A percentile compares a stretch with the other conserved stretches of the same genome.
Evolutionary conservation across 2,797 vertebrate genomes (phyloP).

Genomic region (Chiroxiphia lanceolata): DNA sequence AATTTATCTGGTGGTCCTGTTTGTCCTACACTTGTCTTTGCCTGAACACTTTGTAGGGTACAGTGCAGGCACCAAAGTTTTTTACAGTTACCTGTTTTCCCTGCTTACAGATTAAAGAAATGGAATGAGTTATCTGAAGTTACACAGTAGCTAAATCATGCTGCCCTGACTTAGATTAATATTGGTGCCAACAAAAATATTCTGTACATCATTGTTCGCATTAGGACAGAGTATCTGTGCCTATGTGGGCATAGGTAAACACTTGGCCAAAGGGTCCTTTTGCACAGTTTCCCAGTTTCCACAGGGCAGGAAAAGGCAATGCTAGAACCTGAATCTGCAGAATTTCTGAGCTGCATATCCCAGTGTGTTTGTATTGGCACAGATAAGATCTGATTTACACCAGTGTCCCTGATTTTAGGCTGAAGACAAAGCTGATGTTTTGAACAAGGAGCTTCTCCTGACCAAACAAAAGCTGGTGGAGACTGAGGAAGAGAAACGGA

Average conservation of each 20-base stretch:
- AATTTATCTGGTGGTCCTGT: neutral
- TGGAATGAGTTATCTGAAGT: neutral
- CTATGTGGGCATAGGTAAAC: neutral
- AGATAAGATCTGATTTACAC: neutral
- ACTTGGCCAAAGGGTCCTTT: neutral
- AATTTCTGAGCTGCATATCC: neutral
- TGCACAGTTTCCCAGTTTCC: neutral
- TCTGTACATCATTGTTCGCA: neutral
- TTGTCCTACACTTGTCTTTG: neutral
- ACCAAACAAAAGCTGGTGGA: slow-evolving; percentile 96
- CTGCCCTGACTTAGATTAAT: neutral
- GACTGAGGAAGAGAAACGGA: slow-evolving; percentile 94
- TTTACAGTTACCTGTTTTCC: neutral
- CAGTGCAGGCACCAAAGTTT: neutral
- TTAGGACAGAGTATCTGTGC: neutral
- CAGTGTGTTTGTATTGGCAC: neutral
- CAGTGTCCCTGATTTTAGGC: slow-evolving; percentile 74
- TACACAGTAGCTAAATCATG: neutral
- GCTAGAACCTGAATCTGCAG: neutral
- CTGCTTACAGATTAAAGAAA: neutral
- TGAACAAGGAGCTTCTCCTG: slow-evolving; percentile 96
- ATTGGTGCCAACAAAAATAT: neutral
- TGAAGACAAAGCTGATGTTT: slow-evolving; percentile 95
- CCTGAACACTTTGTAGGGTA: neutral
- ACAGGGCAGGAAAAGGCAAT: neutral